Evolutionary conservation across 2,888 invertebrate species (phyloP).

Genomic region (Epinotia nisella): DNA sequence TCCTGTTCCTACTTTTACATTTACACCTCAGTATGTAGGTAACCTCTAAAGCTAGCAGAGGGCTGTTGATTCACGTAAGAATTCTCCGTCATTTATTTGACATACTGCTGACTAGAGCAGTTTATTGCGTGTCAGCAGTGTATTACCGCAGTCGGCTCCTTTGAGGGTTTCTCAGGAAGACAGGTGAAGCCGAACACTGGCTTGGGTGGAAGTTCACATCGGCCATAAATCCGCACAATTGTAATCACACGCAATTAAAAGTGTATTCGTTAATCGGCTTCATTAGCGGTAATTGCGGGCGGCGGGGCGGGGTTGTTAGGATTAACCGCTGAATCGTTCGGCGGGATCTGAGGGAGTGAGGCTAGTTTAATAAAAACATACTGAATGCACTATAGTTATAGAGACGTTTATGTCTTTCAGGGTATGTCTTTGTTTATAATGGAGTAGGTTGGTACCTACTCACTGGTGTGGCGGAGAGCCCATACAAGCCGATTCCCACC

Average conservation of each 20-base stretch:
- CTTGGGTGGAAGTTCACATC: conserved; percentile 20
- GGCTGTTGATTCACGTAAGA: not conserved
- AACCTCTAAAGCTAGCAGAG: not conserved
- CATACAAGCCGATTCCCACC: no score
- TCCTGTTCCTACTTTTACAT: no score
- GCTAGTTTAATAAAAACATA: not conserved
- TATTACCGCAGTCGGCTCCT: not conserved
- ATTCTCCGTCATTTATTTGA: not conserved
- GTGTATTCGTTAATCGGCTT: conserved; percentile 14
- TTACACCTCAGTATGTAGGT: not conserved
- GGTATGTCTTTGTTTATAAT: not conserved
- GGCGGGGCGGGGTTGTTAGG: not conserved
- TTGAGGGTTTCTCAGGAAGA: conserved; percentile 22
- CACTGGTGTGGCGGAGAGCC: no score
- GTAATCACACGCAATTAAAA: conserved; percentile 31
- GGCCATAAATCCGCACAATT: conserved; percentile 35
- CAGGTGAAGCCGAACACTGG: conserved; percentile 6
- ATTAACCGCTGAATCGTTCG: conserved; percentile 25
- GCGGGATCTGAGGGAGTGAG: conserved; percentile 17
- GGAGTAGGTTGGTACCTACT: no score
- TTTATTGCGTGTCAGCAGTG: not conserved
- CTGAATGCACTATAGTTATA: not conserved
- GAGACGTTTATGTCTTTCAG: no score
- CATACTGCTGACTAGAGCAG: not conserved
- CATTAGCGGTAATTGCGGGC: conserved; percentile 22